Conservation (phyloP, 2,113 vertebrate species). For the Oncorhynchus tshawytscha region DNA sequence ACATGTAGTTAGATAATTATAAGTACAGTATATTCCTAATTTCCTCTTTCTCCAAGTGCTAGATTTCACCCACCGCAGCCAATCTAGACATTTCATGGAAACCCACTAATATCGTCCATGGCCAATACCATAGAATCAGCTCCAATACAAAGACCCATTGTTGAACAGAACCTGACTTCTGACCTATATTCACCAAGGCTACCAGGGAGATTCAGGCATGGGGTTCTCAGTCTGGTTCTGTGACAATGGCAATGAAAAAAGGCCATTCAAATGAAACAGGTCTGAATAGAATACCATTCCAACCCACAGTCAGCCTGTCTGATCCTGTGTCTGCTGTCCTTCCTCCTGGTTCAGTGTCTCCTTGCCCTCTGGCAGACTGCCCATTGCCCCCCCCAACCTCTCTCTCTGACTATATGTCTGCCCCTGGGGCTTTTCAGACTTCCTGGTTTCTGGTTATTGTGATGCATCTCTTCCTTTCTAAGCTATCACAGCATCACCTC, state of each 20-base stretch:
- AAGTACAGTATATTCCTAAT: conserved; percentile 23
- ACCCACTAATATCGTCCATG: conserved; percentile 38
- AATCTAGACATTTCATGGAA: conserved; percentile 39
- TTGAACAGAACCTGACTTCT: conserved; percentile 38
- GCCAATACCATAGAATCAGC: conserved; percentile 31
- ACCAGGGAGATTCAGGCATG: conserved; percentile 21
- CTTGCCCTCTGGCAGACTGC: conserved; percentile 27
- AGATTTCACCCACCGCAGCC: too few relatives aligned
- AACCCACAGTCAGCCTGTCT: conserved; percentile 34
- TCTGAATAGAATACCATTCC: conserved; percentile 36
- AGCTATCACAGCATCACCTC: not conserved
- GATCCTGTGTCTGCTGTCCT: conserved; percentile 22
- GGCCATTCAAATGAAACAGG: conserved; percentile 39
- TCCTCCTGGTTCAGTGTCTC: conserved; percentile 36
- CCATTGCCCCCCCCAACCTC: not conserved
- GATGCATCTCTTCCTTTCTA: not conserved
- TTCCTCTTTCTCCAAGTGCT: too few relatives aligned
- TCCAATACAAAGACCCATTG: conserved; percentile 31
- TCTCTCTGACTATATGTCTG: not conserved
- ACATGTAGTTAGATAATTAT: not conserved
- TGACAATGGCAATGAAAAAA: conserved; percentile 36
- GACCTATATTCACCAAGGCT: conserved; percentile 20
- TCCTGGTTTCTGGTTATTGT: not conserved
- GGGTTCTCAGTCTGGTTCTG: conserved; percentile 3
- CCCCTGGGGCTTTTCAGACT: not conserved